phyloP scores from a whole-genome alignment of 2,113 vertebrate genomes.

The Ochotona curzoniae region DNA sequence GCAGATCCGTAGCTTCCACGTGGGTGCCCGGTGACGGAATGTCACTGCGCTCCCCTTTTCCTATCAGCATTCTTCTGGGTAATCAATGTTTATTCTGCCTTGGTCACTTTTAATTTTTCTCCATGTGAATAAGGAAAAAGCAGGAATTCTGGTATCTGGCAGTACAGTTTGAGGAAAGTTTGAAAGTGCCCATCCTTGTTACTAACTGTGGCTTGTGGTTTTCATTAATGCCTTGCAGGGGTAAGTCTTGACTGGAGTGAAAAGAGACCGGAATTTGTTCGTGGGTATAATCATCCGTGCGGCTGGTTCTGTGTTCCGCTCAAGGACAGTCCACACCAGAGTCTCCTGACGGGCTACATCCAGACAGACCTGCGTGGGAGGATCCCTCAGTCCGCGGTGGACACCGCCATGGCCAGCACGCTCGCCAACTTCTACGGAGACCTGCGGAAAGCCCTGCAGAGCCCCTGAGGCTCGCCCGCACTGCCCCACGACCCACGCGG shows the following conservation, averaged over 20 bases:
- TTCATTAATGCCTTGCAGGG: constrained; percentile 80
- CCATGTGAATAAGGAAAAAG: background rate
- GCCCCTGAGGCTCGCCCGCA: constrained; percentile 49
- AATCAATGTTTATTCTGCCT: constrained; percentile 22
- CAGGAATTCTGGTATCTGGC: background rate
- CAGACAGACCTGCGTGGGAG: constrained; percentile 92
- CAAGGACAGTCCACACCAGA: constrained; percentile 81
- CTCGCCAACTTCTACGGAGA: constrained; percentile 89
- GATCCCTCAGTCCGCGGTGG: constrained; percentile 90
- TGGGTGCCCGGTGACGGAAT: constrained; percentile 5
- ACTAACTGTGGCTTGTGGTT: constrained; percentile 17
- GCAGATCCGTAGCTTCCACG: background rate
- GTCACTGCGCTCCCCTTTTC: constrained; percentile 26
- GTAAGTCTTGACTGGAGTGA: constrained; percentile 88
- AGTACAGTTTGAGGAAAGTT: constrained; percentile 38
- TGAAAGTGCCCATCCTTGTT: constrained; percentile 4
- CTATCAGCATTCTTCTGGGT: background rate
- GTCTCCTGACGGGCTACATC: constrained; percentile 91
- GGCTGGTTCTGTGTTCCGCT: constrained; percentile 92
- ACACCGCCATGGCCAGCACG: constrained; percentile 90
- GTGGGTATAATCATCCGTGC: constrained; percentile 92
- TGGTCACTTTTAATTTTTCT: constrained; percentile 43
- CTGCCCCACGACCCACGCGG: accelerated
- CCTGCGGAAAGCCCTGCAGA: constrained; percentile 86
- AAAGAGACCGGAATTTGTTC: constrained; percentile 86